Evolutionary conservation across 2,888 invertebrate genomes (phyloP), one percentile per base, ranked within the genome.

Genomic region (Cryptocephalus moraei): DNA sequence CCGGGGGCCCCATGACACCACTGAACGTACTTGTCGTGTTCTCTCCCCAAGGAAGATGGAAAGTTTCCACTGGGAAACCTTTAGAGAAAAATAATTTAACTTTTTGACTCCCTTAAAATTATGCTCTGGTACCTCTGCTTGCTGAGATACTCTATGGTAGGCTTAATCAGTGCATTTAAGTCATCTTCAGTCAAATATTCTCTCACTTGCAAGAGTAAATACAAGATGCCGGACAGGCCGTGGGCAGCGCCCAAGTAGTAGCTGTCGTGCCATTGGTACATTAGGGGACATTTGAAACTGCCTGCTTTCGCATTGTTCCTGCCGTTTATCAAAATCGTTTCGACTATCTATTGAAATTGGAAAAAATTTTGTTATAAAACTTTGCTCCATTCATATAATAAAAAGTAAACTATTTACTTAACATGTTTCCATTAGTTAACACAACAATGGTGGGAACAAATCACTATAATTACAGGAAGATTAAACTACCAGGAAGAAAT

Each of bases 1-100:
- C 91, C 91, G 12, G 92, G 89, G 14, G 91, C 89, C n/a, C 93
- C 93, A 66, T 93, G 92, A 70, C 93, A 93, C 92, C 92, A 93
- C 61, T 93, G 93, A 13, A 93, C 81, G 52, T 91, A 75, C 67
- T 78, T 80, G 66, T 93, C 92, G 32, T 76, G 71, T 40, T 70
- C 71, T 52, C 78, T 83, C 31, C 79, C 82, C 32, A 85, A 57
- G 0, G 90, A 90, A 0, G 91, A 90, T 1, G 87, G 87, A 64
- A 83, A 86, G 70, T 87, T 87, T 2, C 82, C 82, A 56, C 79
- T 79, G 9, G 75, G 62, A 61, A 76, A 82, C 48, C 65, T 66
- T 22, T 22, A 22, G 22, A 22, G 22, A 22, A 22, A 50, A 2
- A 56, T 22, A 22, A 22, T 22, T 22, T 6, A 22, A 22, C 22